Base-by-base conservation (phyloP, 1,140 invertebrate species). In the Manduca sexta region DNA sequence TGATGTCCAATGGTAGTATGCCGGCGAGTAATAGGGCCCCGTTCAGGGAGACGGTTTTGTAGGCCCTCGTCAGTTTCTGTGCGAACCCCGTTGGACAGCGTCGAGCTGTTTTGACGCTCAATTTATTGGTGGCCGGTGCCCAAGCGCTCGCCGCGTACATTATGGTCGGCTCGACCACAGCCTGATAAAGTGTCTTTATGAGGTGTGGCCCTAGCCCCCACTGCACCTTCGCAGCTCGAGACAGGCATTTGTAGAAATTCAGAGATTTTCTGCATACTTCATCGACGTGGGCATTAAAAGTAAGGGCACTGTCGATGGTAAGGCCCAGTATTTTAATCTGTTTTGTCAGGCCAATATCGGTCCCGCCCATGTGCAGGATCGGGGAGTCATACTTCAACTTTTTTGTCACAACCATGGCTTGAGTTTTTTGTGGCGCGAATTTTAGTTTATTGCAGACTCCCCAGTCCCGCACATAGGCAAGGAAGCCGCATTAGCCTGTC, bases 11-110 rank as follows among this genome's bases (percentile, higher is more conserved):
- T 2, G 56, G 56, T 6, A 55, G 38, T 12, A 52, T 8, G 7
- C 62, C 53, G 1, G 52, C 34, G 0, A 61, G 46, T 8, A 60
- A 1, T 1, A 59, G 33, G 0, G 52, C 45, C 13, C 52, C 42
- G 12, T 52, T 37, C 0, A 59, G 34, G 0, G 52, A 55, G 0
- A 47, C 43, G 1, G 52, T 60, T 5, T 46, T 43, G 8, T 60
- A n/a, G n/a, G n/a, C n/a, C n/a, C n/a, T n/a, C n/a, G n/a, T n/a
- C n/a, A n/a, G n/a, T n/a, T n/a, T n/a, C 49, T 0, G 52, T 31
- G n/a, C n/a, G n/a, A 12, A 37, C 5, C 29, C 1, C 29, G 5
- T 3, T 37, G 35, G 13, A 37, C 13, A 37, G 35, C 13, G 13
- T 12, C 11, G 35, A 37, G 11, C 13, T 37, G 7, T 7, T 37